Percentiles rank a stretch among this genome's conserved stretches.
phyloP scores from a whole-genome alignment of 1,140 invertebrate genomes.

The Polypedilum vanderplanki region DNA sequence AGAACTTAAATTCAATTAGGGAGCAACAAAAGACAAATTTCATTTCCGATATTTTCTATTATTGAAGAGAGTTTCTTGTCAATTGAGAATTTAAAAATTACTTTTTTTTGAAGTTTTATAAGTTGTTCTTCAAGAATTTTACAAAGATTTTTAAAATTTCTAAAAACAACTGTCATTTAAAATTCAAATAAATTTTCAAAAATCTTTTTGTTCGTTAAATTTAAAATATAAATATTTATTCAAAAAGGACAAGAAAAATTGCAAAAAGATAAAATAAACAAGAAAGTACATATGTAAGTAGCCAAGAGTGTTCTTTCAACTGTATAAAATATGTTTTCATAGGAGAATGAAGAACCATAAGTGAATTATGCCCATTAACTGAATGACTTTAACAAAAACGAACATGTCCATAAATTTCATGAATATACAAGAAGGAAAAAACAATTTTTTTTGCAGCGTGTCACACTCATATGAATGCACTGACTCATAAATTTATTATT shows the following conservation, averaged over 20 bases:
- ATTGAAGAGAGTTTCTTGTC: too few relatives aligned
- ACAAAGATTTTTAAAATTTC: too few relatives aligned
- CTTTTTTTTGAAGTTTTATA: too few relatives aligned
- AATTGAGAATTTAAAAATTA: too few relatives aligned
- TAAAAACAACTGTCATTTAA: too few relatives aligned
- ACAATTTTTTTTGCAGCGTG: too few relatives aligned
- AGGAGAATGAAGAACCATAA: neutral
- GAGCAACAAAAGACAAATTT: neutral
- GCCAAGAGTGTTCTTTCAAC: neutral
- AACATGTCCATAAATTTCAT: neutral
- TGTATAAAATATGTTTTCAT: slow-evolving; percentile 14
- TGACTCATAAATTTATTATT: slow-evolving; percentile 27
- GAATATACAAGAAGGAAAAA: neutral
- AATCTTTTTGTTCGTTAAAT: neutral
- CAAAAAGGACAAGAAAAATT: too few relatives aligned
- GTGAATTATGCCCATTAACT: slow-evolving; percentile 28
- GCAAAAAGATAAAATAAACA: too few relatives aligned
- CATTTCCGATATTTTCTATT: neutral
- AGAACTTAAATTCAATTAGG: slow-evolving; percentile 16
- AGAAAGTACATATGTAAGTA: too few relatives aligned
- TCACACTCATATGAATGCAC: neutral
- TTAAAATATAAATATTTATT: too few relatives aligned
- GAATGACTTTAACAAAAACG: slow-evolving; percentile 23
- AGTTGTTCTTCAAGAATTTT: too few relatives aligned
- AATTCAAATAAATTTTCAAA: neutral